A percentile compares a stretch with the other conserved stretches of the same genome.
These are phyloP conservation scores for Myzus persicae DNA, from an alignment of 1,140 invertebrate species.

Conservation along the genomic window DNA sequence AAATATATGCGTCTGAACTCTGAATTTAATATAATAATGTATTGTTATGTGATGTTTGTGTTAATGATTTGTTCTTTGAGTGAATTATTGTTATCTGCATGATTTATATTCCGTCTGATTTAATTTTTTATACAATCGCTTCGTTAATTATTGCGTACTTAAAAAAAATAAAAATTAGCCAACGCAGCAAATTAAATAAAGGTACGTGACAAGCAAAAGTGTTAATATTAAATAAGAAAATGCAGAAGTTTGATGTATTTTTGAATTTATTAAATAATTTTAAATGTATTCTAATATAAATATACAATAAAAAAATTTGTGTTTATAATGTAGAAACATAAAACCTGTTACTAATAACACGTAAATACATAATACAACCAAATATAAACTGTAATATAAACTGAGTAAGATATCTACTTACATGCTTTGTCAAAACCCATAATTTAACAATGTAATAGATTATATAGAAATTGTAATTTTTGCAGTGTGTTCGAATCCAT, in stretches of 20 bases:
- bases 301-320: not conserved
- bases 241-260: not conserved
- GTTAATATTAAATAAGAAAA: not conserved
- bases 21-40: not conserved
- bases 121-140: too few species aligned
- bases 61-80: too few species aligned
- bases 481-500: slow-evolving; percentile 86
- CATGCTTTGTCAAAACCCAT: not conserved
- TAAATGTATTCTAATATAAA: not conserved
- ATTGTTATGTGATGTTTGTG: too few species aligned
- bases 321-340: not conserved
- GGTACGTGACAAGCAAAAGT: too few species aligned
- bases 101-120: too few species aligned
- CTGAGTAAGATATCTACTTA: not conserved
- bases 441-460: not conserved
- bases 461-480: not conserved
- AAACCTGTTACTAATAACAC: not conserved
- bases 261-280: not conserved
- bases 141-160: too few species aligned
- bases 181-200: too few species aligned
- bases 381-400: not conserved
- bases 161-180: too few species aligned
- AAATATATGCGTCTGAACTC: not conserved
- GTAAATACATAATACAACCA: too few species aligned
- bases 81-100: too few species aligned